Evolutionary conservation across 2,888 invertebrate genomes (phyloP), one percentile per base, ranked within the genome.

Genomic region (Mechanitis messenoides): DNA sequence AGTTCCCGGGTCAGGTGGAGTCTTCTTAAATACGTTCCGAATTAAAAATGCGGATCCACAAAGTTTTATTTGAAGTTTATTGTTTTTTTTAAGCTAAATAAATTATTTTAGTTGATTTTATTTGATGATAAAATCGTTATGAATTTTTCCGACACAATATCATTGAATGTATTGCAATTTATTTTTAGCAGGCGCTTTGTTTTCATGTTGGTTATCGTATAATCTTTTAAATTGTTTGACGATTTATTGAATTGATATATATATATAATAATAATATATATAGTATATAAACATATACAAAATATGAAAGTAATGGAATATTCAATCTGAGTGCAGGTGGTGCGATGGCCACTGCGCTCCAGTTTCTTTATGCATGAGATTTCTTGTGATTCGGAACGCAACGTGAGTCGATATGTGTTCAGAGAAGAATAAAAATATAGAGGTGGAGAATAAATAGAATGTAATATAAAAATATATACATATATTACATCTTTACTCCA

Each of bases 291-390:
- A 20, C 20, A 20, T 20, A 20, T 20, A 20, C 20, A 20, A 20
- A 20, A 20, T 20, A 20, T 20, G 20, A 20, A 20, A 20, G 20
- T 20, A 20, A 20, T 20, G 20, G 20, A 87, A 86, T 84, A 85
- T 87, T 85, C 81, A 87, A 74, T 61, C 67, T 81, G 83, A 81
- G 83, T 81, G 76, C 87, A 88, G 87, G 88, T 87, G 86, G 72
- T 77, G 72, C 61, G 60, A 60, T 74, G 78, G 77, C 77, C 75
- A 75, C 73, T 78, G 78, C 76, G 78, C 79, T 64, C 62, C 73
- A 68, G 42, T 75, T 86, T 84, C 87, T 85, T 85, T 87, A 89
- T 88, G 88, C 88, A 89, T 89, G 87, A 85, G 82, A 77, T 75
- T 80, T 80, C 82, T 82, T 81, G 80, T 80, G 83, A 83, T 84